Conservation (phyloP, 2,888 invertebrate species). For the Perizoma affinitatum region DNA sequence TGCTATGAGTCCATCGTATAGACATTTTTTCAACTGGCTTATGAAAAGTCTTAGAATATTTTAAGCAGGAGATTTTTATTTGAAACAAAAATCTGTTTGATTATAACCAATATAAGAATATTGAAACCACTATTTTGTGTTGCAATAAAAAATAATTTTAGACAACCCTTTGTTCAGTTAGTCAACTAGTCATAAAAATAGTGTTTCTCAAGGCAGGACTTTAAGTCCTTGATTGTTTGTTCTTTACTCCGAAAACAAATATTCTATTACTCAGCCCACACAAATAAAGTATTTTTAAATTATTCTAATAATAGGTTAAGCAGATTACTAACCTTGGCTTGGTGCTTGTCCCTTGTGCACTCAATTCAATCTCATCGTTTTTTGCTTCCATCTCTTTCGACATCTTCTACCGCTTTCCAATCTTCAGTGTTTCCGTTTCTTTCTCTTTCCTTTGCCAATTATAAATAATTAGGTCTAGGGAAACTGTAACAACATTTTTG, state of each 20-base stretch:
- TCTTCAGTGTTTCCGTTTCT: constrained; percentile 38
- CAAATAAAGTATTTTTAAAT: background rate
- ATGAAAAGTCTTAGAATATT: no score
- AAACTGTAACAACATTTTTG: constrained; percentile 74
- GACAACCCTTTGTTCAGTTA: no score
- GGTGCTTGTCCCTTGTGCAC: constrained; percentile 69
- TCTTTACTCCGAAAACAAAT: background rate
- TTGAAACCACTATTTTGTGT: no score
- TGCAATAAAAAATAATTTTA: no score
- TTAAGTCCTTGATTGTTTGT: background rate
- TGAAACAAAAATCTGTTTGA: background rate
- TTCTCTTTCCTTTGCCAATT: constrained; percentile 42
- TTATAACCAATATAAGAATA: no score
- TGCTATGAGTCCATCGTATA: no score
- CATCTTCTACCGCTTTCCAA: constrained; percentile 42
- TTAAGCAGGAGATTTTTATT: background rate
- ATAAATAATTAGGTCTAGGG: constrained; percentile 49
- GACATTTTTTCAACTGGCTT: no score
- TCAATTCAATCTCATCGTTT: constrained; percentile 77
- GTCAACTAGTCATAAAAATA: background rate
- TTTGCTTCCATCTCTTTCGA: constrained; percentile 69
- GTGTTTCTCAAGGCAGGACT: constrained; percentile 3
- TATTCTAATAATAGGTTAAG: background rate
- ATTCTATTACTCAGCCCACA: no score
- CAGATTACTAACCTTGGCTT: constrained; percentile 60